Percentiles rank a stretch among this genome's conserved stretches.
Conservation (phyloP, 1,140 invertebrate species). For the Ladona fulva region DNA sequence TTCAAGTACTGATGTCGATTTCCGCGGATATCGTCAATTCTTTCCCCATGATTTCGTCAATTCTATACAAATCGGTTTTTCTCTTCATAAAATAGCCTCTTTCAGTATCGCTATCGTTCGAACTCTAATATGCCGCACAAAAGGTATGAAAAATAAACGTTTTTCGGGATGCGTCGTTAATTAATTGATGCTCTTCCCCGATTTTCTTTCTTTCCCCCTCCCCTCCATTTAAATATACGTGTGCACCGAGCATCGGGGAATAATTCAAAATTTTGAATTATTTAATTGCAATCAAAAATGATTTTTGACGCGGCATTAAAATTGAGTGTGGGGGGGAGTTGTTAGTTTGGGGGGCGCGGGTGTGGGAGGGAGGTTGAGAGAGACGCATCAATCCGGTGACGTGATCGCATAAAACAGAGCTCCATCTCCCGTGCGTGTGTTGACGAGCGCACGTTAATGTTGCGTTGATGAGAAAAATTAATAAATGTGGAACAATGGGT, state of each 20-base stretch:
- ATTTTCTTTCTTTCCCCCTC: background rate
- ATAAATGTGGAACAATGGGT: background rate
- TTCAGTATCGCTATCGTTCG: too few relatives aligned
- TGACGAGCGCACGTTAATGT: background rate
- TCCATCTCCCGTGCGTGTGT: background rate
- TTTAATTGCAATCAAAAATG: constrained; percentile 8
- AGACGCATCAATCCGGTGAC: background rate
- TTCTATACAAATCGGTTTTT: too few relatives aligned
- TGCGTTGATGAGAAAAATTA: constrained; percentile 10
- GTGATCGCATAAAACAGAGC: background rate
- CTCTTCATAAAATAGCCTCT: too few relatives aligned
- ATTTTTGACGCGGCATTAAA: background rate
- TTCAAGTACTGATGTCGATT: too few relatives aligned
- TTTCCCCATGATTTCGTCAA: too few relatives aligned
- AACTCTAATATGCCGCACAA: too few relatives aligned
- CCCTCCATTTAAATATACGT: background rate
- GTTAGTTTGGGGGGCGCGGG: background rate
- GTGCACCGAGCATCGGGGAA: background rate
- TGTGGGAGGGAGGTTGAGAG: background rate
- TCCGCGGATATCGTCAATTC: too few relatives aligned
- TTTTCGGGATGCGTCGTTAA: background rate
- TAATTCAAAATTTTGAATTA: constrained; percentile 9
- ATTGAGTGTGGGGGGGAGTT: background rate
- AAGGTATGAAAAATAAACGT: too few relatives aligned
- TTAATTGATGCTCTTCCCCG: background rate